Evolutionary conservation across 2,113 vertebrate genomes (phyloP).

Genomic region (Arothron firmamentum): DNA sequence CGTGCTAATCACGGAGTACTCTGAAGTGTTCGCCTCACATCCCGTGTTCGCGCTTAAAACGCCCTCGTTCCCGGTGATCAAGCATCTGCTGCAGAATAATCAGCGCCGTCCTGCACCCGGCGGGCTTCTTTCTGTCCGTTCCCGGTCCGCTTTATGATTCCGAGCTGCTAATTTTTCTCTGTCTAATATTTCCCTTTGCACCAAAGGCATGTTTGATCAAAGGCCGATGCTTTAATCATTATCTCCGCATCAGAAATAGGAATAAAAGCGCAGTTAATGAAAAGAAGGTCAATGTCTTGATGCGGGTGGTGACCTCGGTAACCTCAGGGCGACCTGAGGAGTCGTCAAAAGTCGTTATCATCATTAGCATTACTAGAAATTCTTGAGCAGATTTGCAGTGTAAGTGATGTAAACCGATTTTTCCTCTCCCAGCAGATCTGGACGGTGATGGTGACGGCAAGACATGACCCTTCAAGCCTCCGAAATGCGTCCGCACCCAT

Average conservation of each 20-base stretch:
- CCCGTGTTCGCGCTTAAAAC: conserved; percentile 19
- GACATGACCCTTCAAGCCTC: too few species aligned
- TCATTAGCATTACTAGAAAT: too few species aligned
- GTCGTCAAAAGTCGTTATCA: conserved; percentile 6
- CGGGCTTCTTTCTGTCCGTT: neutral
- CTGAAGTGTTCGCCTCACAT: conserved; percentile 18
- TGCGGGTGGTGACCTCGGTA: conserved; percentile 9
- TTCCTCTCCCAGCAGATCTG: too few species aligned
- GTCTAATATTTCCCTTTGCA: conserved; percentile 18
- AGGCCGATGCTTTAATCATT: conserved; percentile 42
- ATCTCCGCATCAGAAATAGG: conserved; percentile 28
- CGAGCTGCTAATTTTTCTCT: conserved; percentile 27
- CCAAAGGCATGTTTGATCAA: conserved; percentile 48
- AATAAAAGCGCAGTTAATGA: conserved; percentile 13
- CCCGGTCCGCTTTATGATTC: neutral
- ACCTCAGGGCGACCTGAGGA: conserved; percentile 21
- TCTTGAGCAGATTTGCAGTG: too few species aligned
- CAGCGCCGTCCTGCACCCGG: too few species aligned
- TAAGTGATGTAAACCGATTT: too few species aligned
- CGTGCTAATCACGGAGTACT: conserved; percentile 20
- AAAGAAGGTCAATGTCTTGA: conserved; percentile 16
- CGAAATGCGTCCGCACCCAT: neutral
- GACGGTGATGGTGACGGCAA: too few species aligned
- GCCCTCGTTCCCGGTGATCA: conserved; percentile 15
- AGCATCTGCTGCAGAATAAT: conserved; percentile 11